These are phyloP conservation scores for Ecliptopera silaceata DNA, from an alignment of 2,888 invertebrate species.

Conservation along the genomic window DNA sequence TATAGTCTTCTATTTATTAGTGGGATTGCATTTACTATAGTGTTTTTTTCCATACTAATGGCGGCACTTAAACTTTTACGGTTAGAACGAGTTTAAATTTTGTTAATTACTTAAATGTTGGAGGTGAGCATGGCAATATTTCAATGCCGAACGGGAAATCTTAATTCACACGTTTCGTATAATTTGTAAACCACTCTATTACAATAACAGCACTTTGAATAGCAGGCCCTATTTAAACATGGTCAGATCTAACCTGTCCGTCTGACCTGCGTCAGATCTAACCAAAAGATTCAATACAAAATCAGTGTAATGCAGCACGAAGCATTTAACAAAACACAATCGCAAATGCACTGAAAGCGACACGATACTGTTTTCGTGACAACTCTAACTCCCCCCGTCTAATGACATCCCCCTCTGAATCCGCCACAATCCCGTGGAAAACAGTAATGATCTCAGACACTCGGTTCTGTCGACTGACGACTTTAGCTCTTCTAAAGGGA, in stretches of 20 bases:
- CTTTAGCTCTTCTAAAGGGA: constrained; percentile 38
- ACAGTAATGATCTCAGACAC: constrained; percentile 43
- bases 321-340: constrained; percentile 19
- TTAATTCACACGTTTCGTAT: constrained; percentile 13
- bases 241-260: background rate
- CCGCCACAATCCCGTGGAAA: constrained; percentile 40
- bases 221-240: too few relatives aligned
- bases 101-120: constrained; percentile 19
- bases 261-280: too few relatives aligned
- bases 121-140: constrained; percentile 18
- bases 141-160: constrained; percentile 8
- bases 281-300: background rate
- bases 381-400: constrained; percentile 31
- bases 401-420: constrained; percentile 36
- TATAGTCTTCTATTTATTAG: constrained; percentile 51
- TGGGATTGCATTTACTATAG: constrained; percentile 43
- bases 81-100: constrained; percentile 20
- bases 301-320: constrained; percentile 10
- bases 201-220: background rate
- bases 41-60: constrained; percentile 36
- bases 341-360: constrained; percentile 26
- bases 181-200: background rate
- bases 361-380: constrained; percentile 32
- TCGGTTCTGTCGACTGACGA: constrained; percentile 39
- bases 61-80: constrained; percentile 31